Evolutionary conservation across 1,140 invertebrate genomes (phyloP).

Genomic region (Drosophila truncata): DNA sequence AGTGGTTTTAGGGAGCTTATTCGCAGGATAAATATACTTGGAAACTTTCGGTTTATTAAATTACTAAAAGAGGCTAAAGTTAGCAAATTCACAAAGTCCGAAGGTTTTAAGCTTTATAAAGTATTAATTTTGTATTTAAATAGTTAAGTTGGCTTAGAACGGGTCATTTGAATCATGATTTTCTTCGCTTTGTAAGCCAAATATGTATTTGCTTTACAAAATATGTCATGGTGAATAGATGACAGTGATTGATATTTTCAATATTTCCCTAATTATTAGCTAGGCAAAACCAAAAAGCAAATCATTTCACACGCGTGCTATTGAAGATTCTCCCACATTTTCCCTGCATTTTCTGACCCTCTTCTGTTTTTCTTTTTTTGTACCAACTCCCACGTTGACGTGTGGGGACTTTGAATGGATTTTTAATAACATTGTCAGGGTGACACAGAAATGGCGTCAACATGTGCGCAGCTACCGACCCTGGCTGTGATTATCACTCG

Average conservation of each 20-base stretch:
- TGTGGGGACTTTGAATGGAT: slow-evolving; percentile 72
- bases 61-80: background rate
- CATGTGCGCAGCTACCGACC: slow-evolving; percentile 64
- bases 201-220: background rate
- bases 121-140: background rate
- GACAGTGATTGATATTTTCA: slow-evolving; percentile 27
- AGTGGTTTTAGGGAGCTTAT: slow-evolving; percentile 8
- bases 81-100: background rate
- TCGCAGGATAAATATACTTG: slow-evolving; percentile 13
- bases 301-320: slow-evolving; percentile 21
- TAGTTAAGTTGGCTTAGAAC: background rate
- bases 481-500: slow-evolving; percentile 50
- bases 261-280: slow-evolving; percentile 23
- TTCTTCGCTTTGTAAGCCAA: background rate
- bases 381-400: slow-evolving; percentile 8
- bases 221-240: slow-evolving; percentile 15
- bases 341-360: slow-evolving; percentile 1
- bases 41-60: slow-evolving; percentile 10
- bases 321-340: slow-evolving; percentile 7
- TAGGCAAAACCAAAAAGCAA: slow-evolving; percentile 18
- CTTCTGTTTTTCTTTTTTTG: background rate
- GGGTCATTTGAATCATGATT: background rate
- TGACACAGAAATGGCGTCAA: slow-evolving; percentile 66
- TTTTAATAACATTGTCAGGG: slow-evolving; percentile 82
- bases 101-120: background rate